Evolutionary conservation across 2,888 invertebrate genomes (phyloP), one percentile per base, ranked within the genome.

Genomic region (Eupeodes luniger): DNA sequence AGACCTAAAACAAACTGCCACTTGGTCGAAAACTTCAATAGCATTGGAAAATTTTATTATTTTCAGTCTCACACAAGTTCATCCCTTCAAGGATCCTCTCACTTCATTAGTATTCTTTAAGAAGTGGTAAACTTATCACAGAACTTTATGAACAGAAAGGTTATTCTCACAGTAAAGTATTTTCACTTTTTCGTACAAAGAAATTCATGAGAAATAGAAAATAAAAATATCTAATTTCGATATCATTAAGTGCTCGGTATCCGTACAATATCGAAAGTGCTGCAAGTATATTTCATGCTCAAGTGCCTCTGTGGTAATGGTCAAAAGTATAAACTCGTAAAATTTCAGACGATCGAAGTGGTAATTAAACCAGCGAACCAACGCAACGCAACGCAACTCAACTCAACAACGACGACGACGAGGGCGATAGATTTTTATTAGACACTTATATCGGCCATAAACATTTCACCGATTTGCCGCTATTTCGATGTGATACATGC

Each of bases 251-350:
- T 74, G 74, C 47, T 69, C 64, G 40, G 40, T 9, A 40, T 27
- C 27, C 40, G 9, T 40, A 40, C 40, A 40, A 40, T 36, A 67
- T 61, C 19, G 53, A 75, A 75, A 78, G 61, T 78, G 40, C 74
- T 27, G 27, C 4, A 59, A 74, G 59, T 34, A 74, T 67, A 59
- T 64, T 78, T 59, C 57, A 51, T 44, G n/a, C 64, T 34, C 44
- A 47, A 55, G 36, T 55, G 27, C 51, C 51, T 40, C 40, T 5
- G 40, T 40, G 40, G 40, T 40, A 5, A 40, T 78, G 82, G 47
- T 85, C 74, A 74, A 85, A 85, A 70, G 85, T 85, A 81, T 67
- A 74, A 81, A 61, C 72, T 67, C 85, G 69, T 85, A 85, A 85
- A 81, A 81, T 78, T 81, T 57, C 44, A 75, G 57, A 49, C 61